Evolutionary conservation across 2,888 invertebrate genomes (phyloP).

Genomic region (Xiphydria camelus): DNA sequence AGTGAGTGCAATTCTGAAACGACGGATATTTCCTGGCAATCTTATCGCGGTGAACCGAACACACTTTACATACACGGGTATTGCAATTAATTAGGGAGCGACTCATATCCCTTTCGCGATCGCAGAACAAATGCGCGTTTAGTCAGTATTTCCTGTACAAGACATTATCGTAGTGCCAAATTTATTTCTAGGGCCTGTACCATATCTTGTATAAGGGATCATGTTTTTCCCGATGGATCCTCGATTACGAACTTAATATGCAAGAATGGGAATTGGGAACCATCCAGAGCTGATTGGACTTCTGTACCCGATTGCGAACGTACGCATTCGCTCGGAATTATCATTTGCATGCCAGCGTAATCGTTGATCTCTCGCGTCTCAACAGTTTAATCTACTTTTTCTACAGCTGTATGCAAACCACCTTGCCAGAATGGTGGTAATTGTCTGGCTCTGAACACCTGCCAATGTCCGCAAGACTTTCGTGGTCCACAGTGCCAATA

Average conservation of each 20-base stretch:
- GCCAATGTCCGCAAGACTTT: conserved; percentile 75
- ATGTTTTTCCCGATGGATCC: conserved; percentile 75
- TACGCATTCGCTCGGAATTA: too few relatives aligned
- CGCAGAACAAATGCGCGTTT: too few relatives aligned
- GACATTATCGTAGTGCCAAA: conserved; percentile 8
- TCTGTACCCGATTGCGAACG: conserved; percentile 74
- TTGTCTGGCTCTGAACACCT: conserved; percentile 77
- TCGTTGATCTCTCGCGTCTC: neutral
- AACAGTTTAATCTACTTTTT: conserved; percentile 16
- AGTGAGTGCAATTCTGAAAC: too few relatives aligned
- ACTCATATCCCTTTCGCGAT: too few relatives aligned
- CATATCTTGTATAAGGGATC: conserved; percentile 66
- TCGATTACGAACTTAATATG: conserved; percentile 70
- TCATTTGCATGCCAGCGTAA: conserved; percentile 35
- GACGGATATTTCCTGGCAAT: too few relatives aligned
- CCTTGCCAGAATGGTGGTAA: conserved; percentile 79
- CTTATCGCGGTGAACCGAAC: too few relatives aligned
- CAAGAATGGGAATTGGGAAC: conserved; percentile 71
- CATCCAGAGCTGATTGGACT: conserved; percentile 66
- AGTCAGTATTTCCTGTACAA: conserved; percentile 1
- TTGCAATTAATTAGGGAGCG: too few relatives aligned
- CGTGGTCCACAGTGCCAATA: conserved; percentile 77
- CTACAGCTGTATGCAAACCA: conserved; percentile 68
- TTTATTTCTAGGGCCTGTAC: conserved; percentile 65
- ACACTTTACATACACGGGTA: too few relatives aligned